Evolutionary conservation across 2,888 invertebrate species (phyloP).

Genomic region (Anthophora plumipes): DNA sequence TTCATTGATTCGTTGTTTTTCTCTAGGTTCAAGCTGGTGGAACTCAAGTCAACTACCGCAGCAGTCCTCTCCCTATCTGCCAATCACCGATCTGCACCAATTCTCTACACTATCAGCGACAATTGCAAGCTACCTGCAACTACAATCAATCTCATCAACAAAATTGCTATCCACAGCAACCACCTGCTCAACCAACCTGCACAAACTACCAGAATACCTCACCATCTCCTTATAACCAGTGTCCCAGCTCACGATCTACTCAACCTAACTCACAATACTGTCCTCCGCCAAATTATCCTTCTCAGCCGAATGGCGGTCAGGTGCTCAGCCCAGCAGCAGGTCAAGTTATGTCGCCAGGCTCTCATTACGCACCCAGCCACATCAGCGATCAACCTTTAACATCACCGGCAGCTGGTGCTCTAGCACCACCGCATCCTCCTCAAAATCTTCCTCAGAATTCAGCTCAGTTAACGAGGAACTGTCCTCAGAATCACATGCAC

Average conservation of each 20-base stretch:
- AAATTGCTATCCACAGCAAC: slow-evolving; percentile 76
- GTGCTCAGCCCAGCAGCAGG: slow-evolving; percentile 75
- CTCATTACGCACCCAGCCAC: slow-evolving; percentile 80
- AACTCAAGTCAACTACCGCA: slow-evolving; percentile 78
- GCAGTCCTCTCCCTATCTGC: slow-evolving; percentile 81
- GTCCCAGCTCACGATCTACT: slow-evolving; percentile 78
- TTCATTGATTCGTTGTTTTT: neutral
- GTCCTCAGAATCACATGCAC: slow-evolving; percentile 76
- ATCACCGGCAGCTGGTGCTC: slow-evolving; percentile 82
- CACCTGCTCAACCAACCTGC: slow-evolving; percentile 67
- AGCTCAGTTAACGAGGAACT: slow-evolving; percentile 81
- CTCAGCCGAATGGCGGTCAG: slow-evolving; percentile 69
- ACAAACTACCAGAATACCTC: slow-evolving; percentile 76
- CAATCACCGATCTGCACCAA: slow-evolving; percentile 83
- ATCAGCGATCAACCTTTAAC: slow-evolving; percentile 82
- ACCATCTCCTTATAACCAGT: slow-evolving; percentile 78
- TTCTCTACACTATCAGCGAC: slow-evolving; percentile 80
- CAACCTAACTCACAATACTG: slow-evolving; percentile 78
- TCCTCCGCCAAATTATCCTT: slow-evolving; percentile 77
- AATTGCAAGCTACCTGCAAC: slow-evolving; percentile 68
- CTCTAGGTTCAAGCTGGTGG: slow-evolving; percentile 80
- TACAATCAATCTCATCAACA: slow-evolving; percentile 78
- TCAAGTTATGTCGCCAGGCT: slow-evolving; percentile 81
- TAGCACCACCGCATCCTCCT: slow-evolving; percentile 80
- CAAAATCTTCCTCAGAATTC: slow-evolving; percentile 80